phyloP scores from a whole-genome alignment of 2,797 vertebrate species.

The Pachyuromys duprasi region DNA sequence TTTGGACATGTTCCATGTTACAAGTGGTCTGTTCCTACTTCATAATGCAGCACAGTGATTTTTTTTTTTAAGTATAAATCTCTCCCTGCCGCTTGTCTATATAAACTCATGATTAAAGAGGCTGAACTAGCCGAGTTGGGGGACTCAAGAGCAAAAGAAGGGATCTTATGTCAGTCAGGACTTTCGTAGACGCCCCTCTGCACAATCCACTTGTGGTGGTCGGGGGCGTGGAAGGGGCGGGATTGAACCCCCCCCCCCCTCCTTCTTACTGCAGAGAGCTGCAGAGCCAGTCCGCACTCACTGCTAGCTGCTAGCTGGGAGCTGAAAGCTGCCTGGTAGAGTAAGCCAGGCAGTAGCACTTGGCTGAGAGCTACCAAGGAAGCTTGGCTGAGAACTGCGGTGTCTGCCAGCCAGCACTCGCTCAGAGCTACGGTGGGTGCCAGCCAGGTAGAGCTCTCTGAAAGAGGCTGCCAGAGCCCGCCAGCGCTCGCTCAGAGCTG shows the following conservation, averaged over 20 bases:
- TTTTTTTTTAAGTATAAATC: conserved; percentile 6
- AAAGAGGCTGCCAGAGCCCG: no score
- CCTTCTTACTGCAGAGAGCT: conserved; percentile 78
- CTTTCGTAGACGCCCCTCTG: conserved; percentile 74
- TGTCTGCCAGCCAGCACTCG: background rate
- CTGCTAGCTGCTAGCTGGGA: background rate
- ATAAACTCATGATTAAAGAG: conserved; percentile 14
- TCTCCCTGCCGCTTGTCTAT: background rate
- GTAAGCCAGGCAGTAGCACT: background rate
- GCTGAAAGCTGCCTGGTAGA: background rate
- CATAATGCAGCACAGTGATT: background rate
- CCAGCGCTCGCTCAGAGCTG: no score
- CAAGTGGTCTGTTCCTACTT: conserved; percentile 61
- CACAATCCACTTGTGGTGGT: conserved; percentile 79
- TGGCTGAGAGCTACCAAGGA: background rate
- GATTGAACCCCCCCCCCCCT: conserved; percentile 70
- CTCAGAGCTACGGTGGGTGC: background rate
- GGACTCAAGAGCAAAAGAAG: background rate
- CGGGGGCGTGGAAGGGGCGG: conserved; percentile 80
- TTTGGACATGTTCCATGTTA: conserved; percentile 56
- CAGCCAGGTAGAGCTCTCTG: no score
- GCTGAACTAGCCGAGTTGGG: background rate
- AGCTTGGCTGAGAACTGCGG: background rate
- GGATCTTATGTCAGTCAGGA: conserved; percentile 34
- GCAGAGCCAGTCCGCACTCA: conserved; percentile 33